Base-by-base conservation (phyloP, 2,113 vertebrate genomes). In the Pteropus alecto region DNA sequence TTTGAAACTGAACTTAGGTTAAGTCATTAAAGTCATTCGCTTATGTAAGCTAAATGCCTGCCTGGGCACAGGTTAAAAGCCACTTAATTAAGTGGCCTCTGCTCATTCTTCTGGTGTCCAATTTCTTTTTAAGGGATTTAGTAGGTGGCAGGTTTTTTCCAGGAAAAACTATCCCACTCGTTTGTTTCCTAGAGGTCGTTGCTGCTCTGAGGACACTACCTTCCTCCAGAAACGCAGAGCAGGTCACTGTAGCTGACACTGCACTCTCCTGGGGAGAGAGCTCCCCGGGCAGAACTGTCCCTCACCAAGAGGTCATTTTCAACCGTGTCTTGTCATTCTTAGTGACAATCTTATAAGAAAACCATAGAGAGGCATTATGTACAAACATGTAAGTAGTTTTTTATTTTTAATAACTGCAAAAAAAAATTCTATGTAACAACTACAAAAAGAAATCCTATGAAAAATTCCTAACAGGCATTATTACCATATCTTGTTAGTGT, bases 291-390 rank as follows among this genome's bases (percentile, higher is more conserved):
- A 48, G 65, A 71, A 16, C 65, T 76, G 92, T 43, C 38, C 73
- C 85, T 85, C 73, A 65, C 63, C 82, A 93, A 79, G 85, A 88
- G 87, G 63, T 41, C 86, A 84, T 87, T 93, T 97, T 74, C 58
- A 51, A 78, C 35, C 56, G 38, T 94, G 60, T 95, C 65, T 93
- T 90, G 33, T 73, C 60, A 76, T 96, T 98, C 81, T 56, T 51
- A 58, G 82, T 78, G 93, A 92, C 61, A 74, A 91, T 97, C 97
- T 94, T 90, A 70, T 2, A 95, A 94, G 91, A 93, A 96, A 96
- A 94, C 73, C 54, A 11, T 96, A 87, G 90, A 95, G 86, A 96
- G 97, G 97, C 95, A 97, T 97, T 97, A 95, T 97, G 95, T 96
- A 96, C 76, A 97, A 93, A 96, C 91, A 79, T 86, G 82, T 96